phyloP scores from a whole-genome alignment of 30 jellyfish, hydroid and myxozoan species.

The Chrysaora quinquecirrha region DNA sequence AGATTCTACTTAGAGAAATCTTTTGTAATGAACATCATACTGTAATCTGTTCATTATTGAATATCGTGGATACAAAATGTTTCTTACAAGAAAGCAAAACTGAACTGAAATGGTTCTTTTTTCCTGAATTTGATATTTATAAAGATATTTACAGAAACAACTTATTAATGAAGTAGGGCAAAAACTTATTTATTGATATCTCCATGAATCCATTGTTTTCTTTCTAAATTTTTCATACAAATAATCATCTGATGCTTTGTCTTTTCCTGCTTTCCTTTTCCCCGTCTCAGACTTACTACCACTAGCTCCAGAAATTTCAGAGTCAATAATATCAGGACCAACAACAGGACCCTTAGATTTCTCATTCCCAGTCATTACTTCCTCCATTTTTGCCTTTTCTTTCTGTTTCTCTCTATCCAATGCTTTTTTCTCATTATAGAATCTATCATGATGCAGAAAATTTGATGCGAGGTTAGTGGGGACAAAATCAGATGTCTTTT shows the following conservation, averaged over 20 bases:
- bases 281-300: slow-evolving; percentile 23
- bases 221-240: slow-evolving; percentile 88
- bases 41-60: too few relatives aligned
- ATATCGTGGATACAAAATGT: too few relatives aligned
- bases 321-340: slow-evolving; percentile 55
- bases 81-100: too few relatives aligned
- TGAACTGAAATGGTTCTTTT: too few relatives aligned
- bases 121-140: too few relatives aligned
- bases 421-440: slow-evolving; percentile 85
- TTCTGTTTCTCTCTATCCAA: slow-evolving; percentile 81
- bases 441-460: slow-evolving; percentile 92
- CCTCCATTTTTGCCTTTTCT: slow-evolving; percentile 59
- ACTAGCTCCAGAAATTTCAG: neutral
- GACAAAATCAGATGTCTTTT: slow-evolving; percentile 89
- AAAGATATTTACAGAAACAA: too few relatives aligned
- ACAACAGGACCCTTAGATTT: slow-evolving; percentile 90
- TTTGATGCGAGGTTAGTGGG: slow-evolving; percentile 98
- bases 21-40: too few relatives aligned
- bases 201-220: slow-evolving; percentile 89
- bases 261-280: slow-evolving; percentile 43
- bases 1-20: too few relatives aligned
- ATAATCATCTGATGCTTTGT: slow-evolving; percentile 90
- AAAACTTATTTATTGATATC: slow-evolving; percentile 76
- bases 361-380: slow-evolving; percentile 17
- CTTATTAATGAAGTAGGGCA: too few relatives aligned